These are phyloP conservation scores for Frieseomelitta varia DNA, from an alignment of 1,140 invertebrate species.

Conservation along the genomic window DNA sequence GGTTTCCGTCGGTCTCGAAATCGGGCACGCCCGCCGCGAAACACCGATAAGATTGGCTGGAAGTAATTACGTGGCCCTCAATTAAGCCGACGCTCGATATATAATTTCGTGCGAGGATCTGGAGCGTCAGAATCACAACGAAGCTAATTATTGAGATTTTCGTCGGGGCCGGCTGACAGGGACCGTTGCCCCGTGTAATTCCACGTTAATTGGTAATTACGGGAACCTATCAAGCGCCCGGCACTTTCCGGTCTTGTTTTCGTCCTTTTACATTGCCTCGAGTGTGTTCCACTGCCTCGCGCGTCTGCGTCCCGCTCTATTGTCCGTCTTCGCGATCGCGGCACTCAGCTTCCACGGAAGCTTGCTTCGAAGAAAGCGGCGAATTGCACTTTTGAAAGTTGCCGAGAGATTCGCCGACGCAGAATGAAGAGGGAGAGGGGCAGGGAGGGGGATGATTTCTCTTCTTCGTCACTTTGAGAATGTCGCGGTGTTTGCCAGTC, in stretches of 20 bases:
- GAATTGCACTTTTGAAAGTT: background rate
- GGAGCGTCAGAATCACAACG: constrained; percentile 51
- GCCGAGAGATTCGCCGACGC: background rate
- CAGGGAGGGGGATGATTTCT: background rate
- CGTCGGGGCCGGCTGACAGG: constrained; percentile 49
- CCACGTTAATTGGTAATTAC: constrained; percentile 74
- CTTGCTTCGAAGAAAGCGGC: background rate
- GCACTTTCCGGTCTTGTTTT: constrained; percentile 14
- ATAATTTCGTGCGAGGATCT: constrained; percentile 62
- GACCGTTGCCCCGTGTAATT: constrained; percentile 63
- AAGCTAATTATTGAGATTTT: constrained; percentile 70
- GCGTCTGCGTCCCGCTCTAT: background rate
- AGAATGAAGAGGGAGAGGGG: too few relatives aligned
- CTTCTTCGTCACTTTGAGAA: background rate
- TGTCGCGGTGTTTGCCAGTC: background rate
- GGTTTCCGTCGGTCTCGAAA: constrained; percentile 28
- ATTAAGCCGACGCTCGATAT: constrained; percentile 62
- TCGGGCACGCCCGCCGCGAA: constrained; percentile 16
- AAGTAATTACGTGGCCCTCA: constrained; percentile 62
- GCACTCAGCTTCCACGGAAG: background rate
- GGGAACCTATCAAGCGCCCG: constrained; percentile 40
- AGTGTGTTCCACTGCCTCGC: background rate
- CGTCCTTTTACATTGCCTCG: background rate
- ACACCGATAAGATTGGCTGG: constrained; percentile 55
- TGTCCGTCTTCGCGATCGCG: background rate